These are phyloP conservation scores for Thymelicus lineola DNA, from an alignment of 2,888 invertebrate genomes.

Conservation along the genomic window DNA sequence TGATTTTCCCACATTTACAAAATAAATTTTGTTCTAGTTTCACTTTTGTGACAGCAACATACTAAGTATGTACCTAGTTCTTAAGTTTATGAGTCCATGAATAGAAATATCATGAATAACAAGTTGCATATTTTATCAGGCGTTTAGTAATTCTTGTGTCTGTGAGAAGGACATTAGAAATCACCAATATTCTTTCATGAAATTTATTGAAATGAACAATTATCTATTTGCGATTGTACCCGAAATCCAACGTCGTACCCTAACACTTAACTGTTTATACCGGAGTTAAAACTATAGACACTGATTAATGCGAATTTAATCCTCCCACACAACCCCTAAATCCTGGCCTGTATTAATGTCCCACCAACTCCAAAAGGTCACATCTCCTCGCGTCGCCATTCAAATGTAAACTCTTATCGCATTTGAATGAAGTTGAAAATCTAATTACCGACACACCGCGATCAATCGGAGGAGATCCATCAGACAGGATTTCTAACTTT, in stretches of 20 bases:
- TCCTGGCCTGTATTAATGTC: slow-evolving; percentile 84
- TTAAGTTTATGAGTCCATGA: too few species aligned
- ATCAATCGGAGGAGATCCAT: slow-evolving; percentile 48
- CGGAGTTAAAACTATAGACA: slow-evolving; percentile 84
- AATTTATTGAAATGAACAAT: background rate
- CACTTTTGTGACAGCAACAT: too few species aligned
- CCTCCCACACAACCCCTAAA: slow-evolving; percentile 87
- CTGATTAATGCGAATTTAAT: slow-evolving; percentile 90
- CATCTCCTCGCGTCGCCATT: slow-evolving; percentile 52
- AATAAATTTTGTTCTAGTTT: too few species aligned
- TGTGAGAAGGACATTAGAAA: too few species aligned
- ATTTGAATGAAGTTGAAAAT: slow-evolving; percentile 52
- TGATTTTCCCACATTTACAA: too few species aligned
- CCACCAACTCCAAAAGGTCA: slow-evolving; percentile 79
- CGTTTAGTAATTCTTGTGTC: too few species aligned
- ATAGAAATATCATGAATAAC: too few species aligned
- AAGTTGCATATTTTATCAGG: too few species aligned
- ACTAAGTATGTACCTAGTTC: too few species aligned
- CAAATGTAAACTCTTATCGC: slow-evolving; percentile 60
- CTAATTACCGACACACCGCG: slow-evolving; percentile 42
- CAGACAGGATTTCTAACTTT: slow-evolving; percentile 73
- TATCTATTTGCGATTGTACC: slow-evolving; percentile 57
- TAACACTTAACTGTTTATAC: slow-evolving; percentile 85
- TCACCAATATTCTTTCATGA: too few species aligned
- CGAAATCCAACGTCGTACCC: slow-evolving; percentile 73